Conservation (phyloP, 2,797 vertebrate genomes). For the Cryptoprocta ferox region DNA sequence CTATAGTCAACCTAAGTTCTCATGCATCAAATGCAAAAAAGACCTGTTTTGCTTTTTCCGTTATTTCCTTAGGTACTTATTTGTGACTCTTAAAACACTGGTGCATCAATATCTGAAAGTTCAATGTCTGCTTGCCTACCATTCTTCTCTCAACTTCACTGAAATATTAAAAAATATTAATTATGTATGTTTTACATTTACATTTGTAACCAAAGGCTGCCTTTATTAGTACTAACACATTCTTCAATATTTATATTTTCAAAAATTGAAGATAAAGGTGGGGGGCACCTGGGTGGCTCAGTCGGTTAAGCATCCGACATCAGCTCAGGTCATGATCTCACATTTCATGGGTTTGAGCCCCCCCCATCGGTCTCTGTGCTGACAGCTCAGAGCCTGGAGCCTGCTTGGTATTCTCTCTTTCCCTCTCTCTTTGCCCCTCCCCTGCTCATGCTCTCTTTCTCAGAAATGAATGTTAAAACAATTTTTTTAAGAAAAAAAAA, state of each 20-base stretch:
- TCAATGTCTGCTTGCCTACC: neutral
- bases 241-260: neutral
- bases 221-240: neutral
- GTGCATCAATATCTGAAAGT: neutral
- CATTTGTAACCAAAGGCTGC: neutral
- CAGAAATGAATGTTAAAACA: no score
- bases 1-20: neutral
- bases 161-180: constrained; percentile 20
- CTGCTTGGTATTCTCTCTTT: no score
- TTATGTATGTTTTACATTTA: constrained; percentile 14
- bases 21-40: neutral
- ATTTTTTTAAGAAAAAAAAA: neutral
- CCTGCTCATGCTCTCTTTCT: no score
- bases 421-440: no score
- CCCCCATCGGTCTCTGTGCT: no score
- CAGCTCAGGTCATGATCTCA: no score
- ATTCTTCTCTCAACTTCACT: neutral
- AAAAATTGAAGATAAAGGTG: no score
- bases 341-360: no score
- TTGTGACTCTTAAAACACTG: constrained; percentile 9
- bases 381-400: no score
- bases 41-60: neutral
- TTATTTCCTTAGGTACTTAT: constrained; percentile 33
- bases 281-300: no score
- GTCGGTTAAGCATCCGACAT: no score